Evolutionary conservation across 2,888 invertebrate genomes (phyloP).

Genomic region (Clivina fossor): DNA sequence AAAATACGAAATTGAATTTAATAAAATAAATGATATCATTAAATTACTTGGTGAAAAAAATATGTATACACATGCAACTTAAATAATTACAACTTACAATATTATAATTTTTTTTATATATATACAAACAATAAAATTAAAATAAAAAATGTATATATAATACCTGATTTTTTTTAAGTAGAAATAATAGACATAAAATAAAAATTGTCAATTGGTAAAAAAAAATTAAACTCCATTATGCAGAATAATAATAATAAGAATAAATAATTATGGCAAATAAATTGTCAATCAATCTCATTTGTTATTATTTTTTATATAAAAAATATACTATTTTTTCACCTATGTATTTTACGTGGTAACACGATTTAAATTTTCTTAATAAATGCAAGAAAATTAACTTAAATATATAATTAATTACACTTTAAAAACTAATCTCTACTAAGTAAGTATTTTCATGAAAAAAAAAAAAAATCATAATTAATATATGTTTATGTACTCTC

Average conservation of each 20-base stretch:
- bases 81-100: slow-evolving; percentile 30
- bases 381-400: slow-evolving; percentile 29
- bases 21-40: too few species aligned
- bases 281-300: slow-evolving; percentile 16
- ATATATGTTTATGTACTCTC: too few species aligned
- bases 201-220: slow-evolving; percentile 24
- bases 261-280: slow-evolving; percentile 30
- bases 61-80: slow-evolving; percentile 36
- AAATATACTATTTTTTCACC: slow-evolving; percentile 19
- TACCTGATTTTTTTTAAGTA: slow-evolving; percentile 34
- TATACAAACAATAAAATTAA: slow-evolving; percentile 29
- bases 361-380: slow-evolving; percentile 28
- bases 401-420: too few species aligned
- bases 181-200: slow-evolving; percentile 24
- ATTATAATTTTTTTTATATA: too few species aligned
- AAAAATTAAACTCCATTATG: slow-evolving; percentile 10
- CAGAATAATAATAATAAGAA: not conserved
- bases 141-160: slow-evolving; percentile 34
- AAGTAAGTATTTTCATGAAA: slow-evolving; percentile 20
- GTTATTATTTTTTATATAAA: slow-evolving; percentile 24
- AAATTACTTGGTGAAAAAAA: too few species aligned
- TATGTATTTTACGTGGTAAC: slow-evolving; percentile 31
- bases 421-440: slow-evolving; percentile 10
- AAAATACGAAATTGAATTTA: too few species aligned
- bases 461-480: slow-evolving; percentile 9